phyloP scores from a whole-genome alignment of 1,140 invertebrate genomes.

The Drosophila ogumai region DNA sequence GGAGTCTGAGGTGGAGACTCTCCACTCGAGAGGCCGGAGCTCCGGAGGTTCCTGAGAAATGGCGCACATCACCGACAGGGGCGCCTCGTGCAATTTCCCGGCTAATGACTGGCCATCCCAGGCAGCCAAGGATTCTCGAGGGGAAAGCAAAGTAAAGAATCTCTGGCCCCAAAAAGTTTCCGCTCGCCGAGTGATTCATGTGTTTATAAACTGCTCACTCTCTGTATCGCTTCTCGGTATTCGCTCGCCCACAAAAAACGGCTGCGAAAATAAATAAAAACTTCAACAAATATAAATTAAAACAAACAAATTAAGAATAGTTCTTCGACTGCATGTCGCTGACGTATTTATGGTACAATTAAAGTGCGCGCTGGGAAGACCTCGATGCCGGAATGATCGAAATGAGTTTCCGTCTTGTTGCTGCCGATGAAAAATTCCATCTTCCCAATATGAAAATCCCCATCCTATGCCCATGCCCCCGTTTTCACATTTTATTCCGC shows the following conservation, averaged over 20 bases:
- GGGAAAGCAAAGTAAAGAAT: constrained; percentile 6
- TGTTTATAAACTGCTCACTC: constrained; percentile 62
- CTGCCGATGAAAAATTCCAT: constrained; percentile 57
- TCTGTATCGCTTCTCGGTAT: constrained; percentile 11
- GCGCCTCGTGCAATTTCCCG: constrained; percentile 50
- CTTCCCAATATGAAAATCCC: constrained; percentile 4
- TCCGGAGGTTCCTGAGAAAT: constrained; percentile 46
- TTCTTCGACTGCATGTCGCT: constrained; percentile 43
- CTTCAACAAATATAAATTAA: constrained; percentile 82
- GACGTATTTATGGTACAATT: constrained; percentile 79
- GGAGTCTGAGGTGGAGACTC: constrained; percentile 26
- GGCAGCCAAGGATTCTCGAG: constrained; percentile 29
- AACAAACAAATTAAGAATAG: constrained; percentile 77
- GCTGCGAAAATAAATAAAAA: constrained; percentile 69
- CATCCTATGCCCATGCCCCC: background rate
- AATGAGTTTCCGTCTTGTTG: constrained; percentile 72
- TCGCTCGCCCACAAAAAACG: constrained; percentile 22
- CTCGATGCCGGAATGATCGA: constrained; percentile 47
- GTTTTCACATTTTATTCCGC: background rate
- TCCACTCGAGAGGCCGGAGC: constrained; percentile 4
- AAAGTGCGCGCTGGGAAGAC: constrained; percentile 38
- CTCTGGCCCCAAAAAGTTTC: constrained; percentile 39
- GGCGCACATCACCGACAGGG: constrained; percentile 52
- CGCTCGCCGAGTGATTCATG: constrained; percentile 72
- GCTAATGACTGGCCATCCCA: constrained; percentile 60